Evolutionary conservation across 2,113 vertebrate genomes (phyloP), one percentile per base, ranked within the genome.

Genomic region (Chlamydotis undulata): DNA sequence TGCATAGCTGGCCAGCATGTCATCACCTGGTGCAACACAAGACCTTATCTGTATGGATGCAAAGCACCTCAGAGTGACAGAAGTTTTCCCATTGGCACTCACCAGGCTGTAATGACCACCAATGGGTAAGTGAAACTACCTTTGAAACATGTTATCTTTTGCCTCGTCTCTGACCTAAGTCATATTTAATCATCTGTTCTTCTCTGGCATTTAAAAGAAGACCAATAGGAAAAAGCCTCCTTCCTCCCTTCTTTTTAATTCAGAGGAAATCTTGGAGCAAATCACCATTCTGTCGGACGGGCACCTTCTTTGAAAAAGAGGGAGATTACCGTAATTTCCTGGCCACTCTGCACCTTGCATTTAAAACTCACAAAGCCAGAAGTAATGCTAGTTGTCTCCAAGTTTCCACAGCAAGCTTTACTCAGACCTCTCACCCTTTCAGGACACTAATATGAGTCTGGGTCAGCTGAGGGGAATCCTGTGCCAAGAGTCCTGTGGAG

Each of bases 401-500:
- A 35, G 65, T 68, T 95, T 93, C 74, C 70, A 82, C 16, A 56
- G 35, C 17, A 67, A 84, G 70, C 21, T 64, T 79, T 29, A 75
- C 41, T 23, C 69, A 82, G 43, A 68, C 35, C 25, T 82, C 52
- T 52, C 69, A 56, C 8, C 10, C 47, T 68, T 87, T 64, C 70
- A 75, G 76, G 43, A 43, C 2, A 5, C 47, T 31, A 55, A 3
- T 25, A 73, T 0, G 1, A 52, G 43, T 16, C 23, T 89, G 57
- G 79, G 49, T 75, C 49, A 73, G 61, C 18, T 22, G 35, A 90
- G 19, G 10, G 22, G 25, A 77, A 69, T 29, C 22, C 29, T 0
- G 0, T 24, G 60, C 55, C 1, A 1, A 78, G 16, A 53, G 22
- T 23, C 18, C 49, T 0, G 0, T 1, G 0, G 24, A 80, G 45